Conservation (phyloP, 2,797 vertebrate species). For the Leucoraja ocellata region DNA sequence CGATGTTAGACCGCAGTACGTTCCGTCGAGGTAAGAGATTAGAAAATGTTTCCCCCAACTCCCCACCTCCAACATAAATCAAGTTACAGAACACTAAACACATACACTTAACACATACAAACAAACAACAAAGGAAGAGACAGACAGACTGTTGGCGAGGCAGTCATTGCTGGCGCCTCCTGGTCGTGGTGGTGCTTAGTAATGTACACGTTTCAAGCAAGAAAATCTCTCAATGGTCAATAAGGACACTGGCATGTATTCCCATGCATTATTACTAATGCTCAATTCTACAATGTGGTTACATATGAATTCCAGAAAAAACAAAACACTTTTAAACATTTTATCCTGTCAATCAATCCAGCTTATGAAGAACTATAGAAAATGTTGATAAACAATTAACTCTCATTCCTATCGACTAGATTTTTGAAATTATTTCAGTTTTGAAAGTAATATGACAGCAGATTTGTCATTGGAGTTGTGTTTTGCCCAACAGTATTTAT, state of each 20-base stretch:
- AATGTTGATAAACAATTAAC: not conserved
- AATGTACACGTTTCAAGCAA: too few relatives aligned
- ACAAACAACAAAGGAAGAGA: too few relatives aligned
- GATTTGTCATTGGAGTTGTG: not conserved
- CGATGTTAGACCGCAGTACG: too few relatives aligned
- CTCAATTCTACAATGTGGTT: not conserved
- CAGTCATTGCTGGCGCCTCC: too few relatives aligned
- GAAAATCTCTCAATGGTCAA: too few relatives aligned
- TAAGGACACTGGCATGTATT: not conserved
- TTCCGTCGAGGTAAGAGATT: too few relatives aligned
- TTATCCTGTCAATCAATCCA: not conserved
- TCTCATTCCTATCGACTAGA: not conserved
- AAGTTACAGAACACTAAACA: too few relatives aligned
- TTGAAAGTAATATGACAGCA: not conserved
- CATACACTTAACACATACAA: too few relatives aligned
- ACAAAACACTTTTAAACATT: not conserved
- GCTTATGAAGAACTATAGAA: not conserved
- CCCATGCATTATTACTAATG: not conserved
- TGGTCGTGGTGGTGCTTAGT: too few relatives aligned
- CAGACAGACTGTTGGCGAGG: too few relatives aligned
- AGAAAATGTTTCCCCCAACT: too few relatives aligned
- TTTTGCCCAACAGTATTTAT: not conserved
- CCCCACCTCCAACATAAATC: too few relatives aligned
- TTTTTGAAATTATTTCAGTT: not conserved
- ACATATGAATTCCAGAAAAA: not conserved